Percentiles rank a stretch among this genome's conserved stretches.
Evolutionary conservation across 37 sponge, comb jelly and placozoan genomes (phyloP).

Genomic region (Geodia barretti): DNA sequence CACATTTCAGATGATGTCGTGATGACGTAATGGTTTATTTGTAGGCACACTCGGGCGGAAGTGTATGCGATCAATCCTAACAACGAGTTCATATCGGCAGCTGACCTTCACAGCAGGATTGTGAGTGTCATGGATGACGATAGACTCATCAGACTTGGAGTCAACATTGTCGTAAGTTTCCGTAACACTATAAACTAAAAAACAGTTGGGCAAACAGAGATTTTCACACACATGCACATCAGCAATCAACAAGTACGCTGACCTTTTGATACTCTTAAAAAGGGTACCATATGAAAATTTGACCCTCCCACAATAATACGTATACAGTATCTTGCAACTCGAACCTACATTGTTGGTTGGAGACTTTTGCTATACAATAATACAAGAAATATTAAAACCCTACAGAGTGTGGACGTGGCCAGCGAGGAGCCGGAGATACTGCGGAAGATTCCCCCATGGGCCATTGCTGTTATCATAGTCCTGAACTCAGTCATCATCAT

Average conservation of each 20-base stretch:
- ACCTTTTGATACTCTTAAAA: too few relatives aligned
- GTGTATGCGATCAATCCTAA: not conserved
- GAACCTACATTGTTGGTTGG: too few relatives aligned
- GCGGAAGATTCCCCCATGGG: constrained; percentile 63
- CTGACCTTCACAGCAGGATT: not conserved
- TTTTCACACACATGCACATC: constrained; percentile 1
- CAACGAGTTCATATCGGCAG: not conserved
- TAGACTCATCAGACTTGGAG: not conserved
- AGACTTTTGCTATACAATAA: too few relatives aligned
- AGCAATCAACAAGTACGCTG: too few relatives aligned
- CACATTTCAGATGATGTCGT: too few relatives aligned
- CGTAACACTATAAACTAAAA: not conserved
- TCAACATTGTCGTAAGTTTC: not conserved
- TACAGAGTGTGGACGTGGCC: not conserved
- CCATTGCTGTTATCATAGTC: constrained; percentile 69
- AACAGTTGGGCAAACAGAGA: not conserved
- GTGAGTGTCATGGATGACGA: not conserved
- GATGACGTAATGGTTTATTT: too few relatives aligned
- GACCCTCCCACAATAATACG: too few relatives aligned
- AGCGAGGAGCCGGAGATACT: not conserved
- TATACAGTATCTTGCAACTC: too few relatives aligned
- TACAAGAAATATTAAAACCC: not conserved
- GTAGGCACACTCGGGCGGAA: not conserved
- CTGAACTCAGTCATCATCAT: constrained; percentile 70
- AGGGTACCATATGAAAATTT: too few relatives aligned